These are phyloP conservation scores for Hoplodrina ambigua DNA, from an alignment of 2,888 invertebrate genomes.

Conservation along the genomic window DNA sequence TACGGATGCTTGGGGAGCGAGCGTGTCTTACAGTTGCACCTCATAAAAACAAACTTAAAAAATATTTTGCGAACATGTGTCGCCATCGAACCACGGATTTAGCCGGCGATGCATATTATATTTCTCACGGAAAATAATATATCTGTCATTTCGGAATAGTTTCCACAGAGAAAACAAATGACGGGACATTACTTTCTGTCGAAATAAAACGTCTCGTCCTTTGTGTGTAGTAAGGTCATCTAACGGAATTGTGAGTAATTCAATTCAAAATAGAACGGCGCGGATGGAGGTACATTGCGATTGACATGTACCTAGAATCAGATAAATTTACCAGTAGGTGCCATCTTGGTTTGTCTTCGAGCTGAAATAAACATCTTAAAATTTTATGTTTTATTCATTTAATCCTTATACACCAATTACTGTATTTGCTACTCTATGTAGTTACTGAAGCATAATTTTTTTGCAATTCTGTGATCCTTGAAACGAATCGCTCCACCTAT, in stretches of 20 bases:
- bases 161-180: slow-evolving; percentile 74
- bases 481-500: background rate
- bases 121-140: slow-evolving; percentile 74
- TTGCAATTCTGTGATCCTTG: background rate
- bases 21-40: slow-evolving; percentile 85
- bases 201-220: slow-evolving; percentile 71
- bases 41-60: slow-evolving; percentile 87
- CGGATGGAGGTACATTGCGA: slow-evolving; percentile 32
- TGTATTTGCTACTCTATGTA: background rate
- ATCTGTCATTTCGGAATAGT: slow-evolving; percentile 78
- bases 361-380: background rate
- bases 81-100: slow-evolving; percentile 73
- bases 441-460: background rate
- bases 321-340: slow-evolving; percentile 4
- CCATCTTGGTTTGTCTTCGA: slow-evolving; percentile 1
- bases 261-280: slow-evolving; percentile 47
- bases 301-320: slow-evolving; percentile 20
- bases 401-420: background rate
- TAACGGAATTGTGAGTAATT: slow-evolving; percentile 54
- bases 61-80: slow-evolving; percentile 80
- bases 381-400: background rate
- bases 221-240: slow-evolving; percentile 66
- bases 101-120: slow-evolving; percentile 77
- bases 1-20: slow-evolving; percentile 83
- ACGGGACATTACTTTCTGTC: slow-evolving; percentile 73